Conservation (phyloP, 2,888 invertebrate species). For the Melanostoma scalare region DNA sequence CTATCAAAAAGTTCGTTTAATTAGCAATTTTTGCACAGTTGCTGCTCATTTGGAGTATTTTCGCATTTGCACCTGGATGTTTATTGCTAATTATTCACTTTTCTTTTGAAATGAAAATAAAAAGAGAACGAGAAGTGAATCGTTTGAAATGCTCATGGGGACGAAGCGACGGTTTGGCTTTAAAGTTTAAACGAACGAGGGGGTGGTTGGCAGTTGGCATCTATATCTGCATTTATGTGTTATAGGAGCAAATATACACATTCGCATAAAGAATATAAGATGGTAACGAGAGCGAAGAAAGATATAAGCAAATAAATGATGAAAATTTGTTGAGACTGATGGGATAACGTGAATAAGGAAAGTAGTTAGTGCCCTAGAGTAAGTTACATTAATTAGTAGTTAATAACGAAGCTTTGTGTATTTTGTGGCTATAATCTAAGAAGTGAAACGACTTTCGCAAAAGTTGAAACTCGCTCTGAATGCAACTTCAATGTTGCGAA, state of each 20-base stretch:
- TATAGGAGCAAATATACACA: conserved; percentile 28
- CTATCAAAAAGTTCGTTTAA: conserved; percentile 48
- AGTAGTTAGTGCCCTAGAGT: conserved; percentile 33
- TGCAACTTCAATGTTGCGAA: conserved; percentile 30
- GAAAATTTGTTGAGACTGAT: conserved; percentile 42
- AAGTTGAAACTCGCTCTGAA: conserved; percentile 2
- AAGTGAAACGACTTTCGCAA: conserved; percentile 34
- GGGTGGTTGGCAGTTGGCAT: conserved; percentile 26
- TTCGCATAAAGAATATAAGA: conserved; percentile 15
- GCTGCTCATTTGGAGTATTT: conserved; percentile 33
- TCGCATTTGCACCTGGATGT: conserved; percentile 60
- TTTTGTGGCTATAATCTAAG: conserved; percentile 38
- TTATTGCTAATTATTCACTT: conserved; percentile 70
- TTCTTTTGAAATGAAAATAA: conserved; percentile 48
- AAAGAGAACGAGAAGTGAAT: conserved; percentile 25
- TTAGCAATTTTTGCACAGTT: conserved; percentile 65
- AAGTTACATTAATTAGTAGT: conserved; percentile 62
- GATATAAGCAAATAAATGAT: conserved; percentile 36
- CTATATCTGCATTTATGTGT: conserved; percentile 2
- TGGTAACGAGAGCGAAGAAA: neutral
- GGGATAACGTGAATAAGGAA: conserved; percentile 30
- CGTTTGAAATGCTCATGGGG: conserved; percentile 34
- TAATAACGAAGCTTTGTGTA: conserved; percentile 55
- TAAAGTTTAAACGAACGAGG: conserved; percentile 35
- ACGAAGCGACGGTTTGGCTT: conserved; percentile 18